Evolutionary conservation across 2,888 invertebrate species (phyloP), one percentile per base, ranked within the genome.

Genomic region (Eristalis arbustorum): DNA sequence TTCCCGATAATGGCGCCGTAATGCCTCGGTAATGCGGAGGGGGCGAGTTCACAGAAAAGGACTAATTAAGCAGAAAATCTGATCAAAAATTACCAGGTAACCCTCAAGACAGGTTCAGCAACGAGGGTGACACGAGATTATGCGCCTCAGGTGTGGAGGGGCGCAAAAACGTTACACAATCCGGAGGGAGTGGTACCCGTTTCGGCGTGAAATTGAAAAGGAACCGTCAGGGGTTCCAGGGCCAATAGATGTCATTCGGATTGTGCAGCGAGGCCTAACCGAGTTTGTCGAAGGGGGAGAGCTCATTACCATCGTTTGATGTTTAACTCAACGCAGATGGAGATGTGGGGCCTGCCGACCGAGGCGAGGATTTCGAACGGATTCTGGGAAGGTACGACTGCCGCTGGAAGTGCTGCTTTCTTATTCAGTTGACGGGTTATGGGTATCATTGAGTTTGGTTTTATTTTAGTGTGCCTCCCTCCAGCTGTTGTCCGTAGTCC

Each of bases 51-150:
- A 62, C 64, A 78, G 71, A 78, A 71, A 66, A 68, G 37, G 66
- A 42, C 78, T 78, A 78, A 78, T 78, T 78, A 72, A 78, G 78
- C 78, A 72, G 78, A 78, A 78, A 72, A 78, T 78, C 64, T 72
- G 78, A 78, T 78, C 78, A 78, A 72, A 72, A 72, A 72, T 77
- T 78, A 78, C 71, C 5, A 49, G 18, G 5, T 18, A 49, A 8
- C 49, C 49, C 49, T 49, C n/a, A 1, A 49, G 49, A 18, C 49
- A 8, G 49, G 49, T 49, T 49, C 49, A 49, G 8, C 31, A 31
- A 18, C 8, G 18, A 49, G 49, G 59, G 14, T 59, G 59, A 59
- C 59, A 25, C 14, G 25, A 23, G 14, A 59, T 59, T 59, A 59
- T 23, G 25, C 8, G 18, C 49, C 49, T 8, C 49, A 8, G 18